Conservation (phyloP, 1,140 invertebrate species). For the Meteorus sp. region DNA sequence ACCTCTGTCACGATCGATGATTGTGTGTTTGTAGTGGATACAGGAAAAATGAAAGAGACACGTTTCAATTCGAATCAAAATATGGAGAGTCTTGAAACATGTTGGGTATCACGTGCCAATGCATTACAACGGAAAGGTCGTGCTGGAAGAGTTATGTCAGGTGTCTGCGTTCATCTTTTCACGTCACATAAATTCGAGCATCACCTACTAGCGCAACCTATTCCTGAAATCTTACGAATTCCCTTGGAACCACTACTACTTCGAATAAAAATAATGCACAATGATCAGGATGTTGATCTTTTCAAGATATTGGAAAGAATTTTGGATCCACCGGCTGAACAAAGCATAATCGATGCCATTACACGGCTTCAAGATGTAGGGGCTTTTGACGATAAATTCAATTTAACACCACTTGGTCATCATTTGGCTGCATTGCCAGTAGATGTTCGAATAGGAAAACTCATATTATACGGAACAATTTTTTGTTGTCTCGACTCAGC, state of each 20-base stretch:
- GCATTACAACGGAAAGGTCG: constrained; percentile 80
- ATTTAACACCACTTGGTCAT: constrained; percentile 85
- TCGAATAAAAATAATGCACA: constrained; percentile 83
- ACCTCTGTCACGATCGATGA: constrained; percentile 93
- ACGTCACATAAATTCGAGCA: constrained; percentile 70
- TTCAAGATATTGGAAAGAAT: constrained; percentile 69
- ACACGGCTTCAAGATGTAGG: constrained; percentile 80
- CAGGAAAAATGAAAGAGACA: constrained; percentile 88
- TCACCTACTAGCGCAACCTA: constrained; percentile 68
- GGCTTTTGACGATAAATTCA: constrained; percentile 76
- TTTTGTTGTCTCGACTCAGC: constrained; percentile 93
- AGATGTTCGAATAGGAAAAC: constrained; percentile 86
- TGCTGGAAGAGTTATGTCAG: constrained; percentile 87
- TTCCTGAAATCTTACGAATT: constrained; percentile 83
- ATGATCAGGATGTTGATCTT: constrained; percentile 66
- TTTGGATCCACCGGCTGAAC: constrained; percentile 79
- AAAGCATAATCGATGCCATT: constrained; percentile 78
- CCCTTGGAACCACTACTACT: constrained; percentile 86
- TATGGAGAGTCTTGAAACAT: constrained; percentile 79
- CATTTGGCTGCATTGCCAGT: constrained; percentile 88
- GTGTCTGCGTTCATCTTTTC: constrained; percentile 79
- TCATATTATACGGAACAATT: constrained; percentile 88
- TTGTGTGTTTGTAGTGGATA: constrained; percentile 89
- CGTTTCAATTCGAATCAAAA: constrained; percentile 81
- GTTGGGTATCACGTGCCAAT: constrained; percentile 81